A percentile compares a stretch with the other conserved stretches of the same genome.
Conservation (phyloP, 2,113 vertebrate species). For the Rhegmatorhina hoffmannsi region DNA sequence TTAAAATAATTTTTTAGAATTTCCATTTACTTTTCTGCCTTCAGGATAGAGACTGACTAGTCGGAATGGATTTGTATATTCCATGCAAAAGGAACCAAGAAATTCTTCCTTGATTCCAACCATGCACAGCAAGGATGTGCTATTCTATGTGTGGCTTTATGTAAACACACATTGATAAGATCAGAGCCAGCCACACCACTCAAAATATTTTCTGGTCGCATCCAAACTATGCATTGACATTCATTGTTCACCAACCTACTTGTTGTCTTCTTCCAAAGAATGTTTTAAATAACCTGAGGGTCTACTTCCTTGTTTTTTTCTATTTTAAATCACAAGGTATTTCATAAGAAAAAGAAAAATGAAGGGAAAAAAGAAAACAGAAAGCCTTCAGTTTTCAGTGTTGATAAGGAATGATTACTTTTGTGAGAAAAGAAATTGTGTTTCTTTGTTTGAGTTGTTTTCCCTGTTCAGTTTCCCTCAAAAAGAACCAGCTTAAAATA, state of each 20-base stretch:
- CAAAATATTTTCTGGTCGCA: not conserved
- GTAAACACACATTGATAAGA: not conserved
- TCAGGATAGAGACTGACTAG: not conserved
- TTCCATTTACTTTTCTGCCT: not conserved
- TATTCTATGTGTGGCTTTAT: not conserved
- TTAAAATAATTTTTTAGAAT: not conserved
- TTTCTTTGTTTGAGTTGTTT: not conserved
- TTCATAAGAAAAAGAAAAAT: not conserved
- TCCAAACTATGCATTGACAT: not conserved
- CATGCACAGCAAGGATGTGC: not conserved
- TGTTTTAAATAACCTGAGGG: not conserved
- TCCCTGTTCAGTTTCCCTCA: not conserved
- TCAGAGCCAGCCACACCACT: not conserved
- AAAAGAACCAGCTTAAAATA: not conserved
- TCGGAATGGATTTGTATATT: not conserved
- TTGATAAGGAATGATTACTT: not conserved
- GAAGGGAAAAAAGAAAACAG: rapidly evolving
- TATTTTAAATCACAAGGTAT: not conserved
- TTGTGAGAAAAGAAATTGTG: not conserved
- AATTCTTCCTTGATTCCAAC: not conserved
- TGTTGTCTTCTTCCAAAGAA: not conserved
- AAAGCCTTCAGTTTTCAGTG: not conserved
- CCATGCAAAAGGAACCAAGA: not conserved
- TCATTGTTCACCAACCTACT: not conserved
- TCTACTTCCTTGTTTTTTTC: not conserved